Evolutionary conservation across 1,140 invertebrate species (phyloP).

Genomic region (Tetraneura akinire): DNA sequence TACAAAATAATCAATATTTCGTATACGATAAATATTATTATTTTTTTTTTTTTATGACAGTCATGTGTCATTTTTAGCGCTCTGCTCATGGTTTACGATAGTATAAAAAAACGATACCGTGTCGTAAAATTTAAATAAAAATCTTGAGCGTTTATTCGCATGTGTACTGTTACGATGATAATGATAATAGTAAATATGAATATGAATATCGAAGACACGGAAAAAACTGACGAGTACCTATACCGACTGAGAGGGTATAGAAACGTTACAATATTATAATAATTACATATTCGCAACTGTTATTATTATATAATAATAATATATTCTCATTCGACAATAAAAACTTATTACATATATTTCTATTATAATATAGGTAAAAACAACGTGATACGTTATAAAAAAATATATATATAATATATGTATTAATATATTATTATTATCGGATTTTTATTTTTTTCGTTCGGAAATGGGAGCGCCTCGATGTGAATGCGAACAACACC

Average conservation of each 20-base stretch:
- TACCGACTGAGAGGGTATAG: too few species aligned
- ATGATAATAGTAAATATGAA: constrained; percentile 14
- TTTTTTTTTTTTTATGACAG: constrained; percentile 15
- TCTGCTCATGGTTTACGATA: constrained; percentile 27
- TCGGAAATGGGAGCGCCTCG: constrained; percentile 37
- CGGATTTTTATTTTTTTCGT: too few species aligned
- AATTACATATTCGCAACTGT: too few species aligned
- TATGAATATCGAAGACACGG: background rate
- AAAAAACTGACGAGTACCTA: too few species aligned
- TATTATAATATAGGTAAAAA: too few species aligned
- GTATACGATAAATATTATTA: too few species aligned
- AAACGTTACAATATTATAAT: too few species aligned
- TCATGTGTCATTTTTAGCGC: constrained; percentile 40
- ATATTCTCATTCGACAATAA: too few species aligned
- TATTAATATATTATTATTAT: too few species aligned
- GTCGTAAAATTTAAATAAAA: constrained; percentile 27
- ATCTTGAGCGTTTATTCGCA: background rate
- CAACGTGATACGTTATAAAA: constrained; percentile 5
- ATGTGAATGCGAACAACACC: constrained; percentile 46
- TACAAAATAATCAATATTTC: too few species aligned
- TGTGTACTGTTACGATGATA: constrained; percentile 20
- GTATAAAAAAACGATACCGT: background rate
- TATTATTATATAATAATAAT: too few species aligned
- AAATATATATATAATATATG: background rate
- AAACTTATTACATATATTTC: too few species aligned